Evolutionary conservation across 2,888 invertebrate genomes (phyloP).

Genomic region (Acrocyrtus sp.): DNA sequence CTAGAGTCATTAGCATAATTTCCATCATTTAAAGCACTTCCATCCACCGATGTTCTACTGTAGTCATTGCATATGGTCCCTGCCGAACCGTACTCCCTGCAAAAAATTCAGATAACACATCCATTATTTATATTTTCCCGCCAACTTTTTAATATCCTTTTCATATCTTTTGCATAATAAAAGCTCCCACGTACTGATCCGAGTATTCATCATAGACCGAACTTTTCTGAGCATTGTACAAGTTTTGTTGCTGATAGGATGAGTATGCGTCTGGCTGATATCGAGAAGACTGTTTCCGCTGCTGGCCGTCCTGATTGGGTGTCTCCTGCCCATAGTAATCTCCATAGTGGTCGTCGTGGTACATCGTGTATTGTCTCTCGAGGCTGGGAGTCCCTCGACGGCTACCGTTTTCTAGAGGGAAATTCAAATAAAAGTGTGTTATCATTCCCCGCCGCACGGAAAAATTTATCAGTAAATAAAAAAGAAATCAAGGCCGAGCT

Average conservation of each 20-base stretch:
- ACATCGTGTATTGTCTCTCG: constrained; percentile 82
- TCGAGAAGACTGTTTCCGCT: constrained; percentile 32
- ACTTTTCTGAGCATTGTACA: constrained; percentile 57
- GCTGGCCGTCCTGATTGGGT: constrained; percentile 6
- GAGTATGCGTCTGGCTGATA: constrained; percentile 30
- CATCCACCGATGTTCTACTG: constrained; percentile 43
- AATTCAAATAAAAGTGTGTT: too few relatives aligned
- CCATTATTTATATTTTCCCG: not conserved
- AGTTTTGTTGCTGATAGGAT: constrained; percentile 52
- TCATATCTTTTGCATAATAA: constrained; percentile 14
- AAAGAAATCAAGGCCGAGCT: too few relatives aligned
- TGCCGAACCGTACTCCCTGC: constrained; percentile 59
- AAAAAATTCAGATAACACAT: constrained; percentile 9
- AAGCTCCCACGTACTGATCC: constrained; percentile 61
- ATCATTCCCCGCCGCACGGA: too few relatives aligned
- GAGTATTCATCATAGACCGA: constrained; percentile 62
- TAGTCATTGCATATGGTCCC: constrained; percentile 56
- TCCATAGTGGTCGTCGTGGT: constrained; percentile 74
- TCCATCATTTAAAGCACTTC: constrained; percentile 44
- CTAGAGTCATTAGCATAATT: constrained; percentile 55
- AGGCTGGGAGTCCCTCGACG: constrained; percentile 72
- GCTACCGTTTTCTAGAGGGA: constrained; percentile 57
- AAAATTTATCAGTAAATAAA: too few relatives aligned
- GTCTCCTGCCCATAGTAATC: constrained; percentile 54
- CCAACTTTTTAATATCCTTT: not conserved